phyloP scores from a whole-genome alignment of 2,113 vertebrate genomes.

The Ariopsis seemanni region DNA sequence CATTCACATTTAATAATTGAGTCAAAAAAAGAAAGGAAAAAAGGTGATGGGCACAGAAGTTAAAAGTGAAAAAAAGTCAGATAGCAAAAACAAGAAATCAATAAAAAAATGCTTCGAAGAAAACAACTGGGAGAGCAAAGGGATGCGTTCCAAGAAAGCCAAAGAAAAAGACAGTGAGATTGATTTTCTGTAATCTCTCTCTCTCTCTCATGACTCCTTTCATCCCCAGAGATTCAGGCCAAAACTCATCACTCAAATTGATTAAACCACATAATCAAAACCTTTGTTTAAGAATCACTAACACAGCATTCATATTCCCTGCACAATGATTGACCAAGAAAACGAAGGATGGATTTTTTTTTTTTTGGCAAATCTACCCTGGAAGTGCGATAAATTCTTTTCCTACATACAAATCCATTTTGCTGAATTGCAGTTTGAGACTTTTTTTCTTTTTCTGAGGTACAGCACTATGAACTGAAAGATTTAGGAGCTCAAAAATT shows the following conservation, averaged over 20 bases:
- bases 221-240: slow-evolving; percentile 44
- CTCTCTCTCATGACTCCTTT: slow-evolving; percentile 38
- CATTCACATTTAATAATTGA: not conserved
- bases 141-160: slow-evolving; percentile 51
- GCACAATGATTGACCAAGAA: slow-evolving; percentile 36
- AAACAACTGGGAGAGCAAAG: slow-evolving; percentile 46
- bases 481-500: not conserved
- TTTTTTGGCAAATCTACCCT: not conserved
- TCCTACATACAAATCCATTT: not conserved
- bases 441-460: not conserved
- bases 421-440: slow-evolving; percentile 4
- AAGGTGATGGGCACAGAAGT: slow-evolving; percentile 25
- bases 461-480: not conserved
- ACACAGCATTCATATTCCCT: slow-evolving; percentile 33
- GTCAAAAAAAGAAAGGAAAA: slow-evolving; percentile 1
- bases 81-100: slow-evolving; percentile 48
- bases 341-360: slow-evolving; percentile 24
- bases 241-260: slow-evolving; percentile 54
- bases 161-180: slow-evolving; percentile 49
- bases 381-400: not conserved
- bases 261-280: slow-evolving; percentile 54
- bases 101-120: slow-evolving; percentile 60
- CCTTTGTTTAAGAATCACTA: slow-evolving; percentile 53
- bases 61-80: slow-evolving; percentile 37
- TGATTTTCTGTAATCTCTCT: slow-evolving; percentile 56